Evolutionary conservation across 1,140 invertebrate species (phyloP).

Genomic region (Monochamus saltuarius): DNA sequence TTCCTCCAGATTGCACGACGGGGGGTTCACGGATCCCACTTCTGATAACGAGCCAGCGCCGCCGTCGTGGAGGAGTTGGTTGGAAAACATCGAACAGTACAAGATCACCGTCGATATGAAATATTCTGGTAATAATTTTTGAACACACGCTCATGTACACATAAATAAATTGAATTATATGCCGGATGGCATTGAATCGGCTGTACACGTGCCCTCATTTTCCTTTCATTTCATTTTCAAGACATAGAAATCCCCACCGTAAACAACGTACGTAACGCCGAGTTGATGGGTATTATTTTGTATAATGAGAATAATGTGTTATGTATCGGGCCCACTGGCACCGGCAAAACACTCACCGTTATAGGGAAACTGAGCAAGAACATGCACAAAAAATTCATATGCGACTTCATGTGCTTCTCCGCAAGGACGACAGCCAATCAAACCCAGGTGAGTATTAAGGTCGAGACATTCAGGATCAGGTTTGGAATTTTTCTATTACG

Average conservation of each 20-base stretch:
- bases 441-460: constrained; percentile 65
- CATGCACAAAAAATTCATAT: constrained; percentile 69
- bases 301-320: constrained; percentile 64
- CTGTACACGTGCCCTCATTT: neutral
- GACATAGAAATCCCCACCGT: constrained; percentile 69
- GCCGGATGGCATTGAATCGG: too few species aligned
- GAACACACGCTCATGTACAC: too few species aligned
- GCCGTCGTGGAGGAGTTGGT: constrained; percentile 70
- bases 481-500: too few species aligned
- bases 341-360: constrained; percentile 77
- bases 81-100: constrained; percentile 58
- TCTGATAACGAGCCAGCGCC: constrained; percentile 56
- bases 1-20: constrained; percentile 59
- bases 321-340: constrained; percentile 79
- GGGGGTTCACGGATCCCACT: constrained; percentile 61
- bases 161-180: too few species aligned
- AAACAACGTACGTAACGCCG: constrained; percentile 61
- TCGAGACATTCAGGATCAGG: too few species aligned
- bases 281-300: constrained; percentile 61
- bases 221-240: constrained; percentile 29
- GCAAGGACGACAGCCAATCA: constrained; percentile 76
- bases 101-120: constrained; percentile 60
- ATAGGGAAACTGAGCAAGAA: constrained; percentile 63
- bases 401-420: constrained; percentile 76
- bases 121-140: constrained; percentile 56